These are phyloP conservation scores for Psilopogon haemacephalus DNA, from an alignment of 2,113 vertebrate species.

Conservation along the genomic window DNA sequence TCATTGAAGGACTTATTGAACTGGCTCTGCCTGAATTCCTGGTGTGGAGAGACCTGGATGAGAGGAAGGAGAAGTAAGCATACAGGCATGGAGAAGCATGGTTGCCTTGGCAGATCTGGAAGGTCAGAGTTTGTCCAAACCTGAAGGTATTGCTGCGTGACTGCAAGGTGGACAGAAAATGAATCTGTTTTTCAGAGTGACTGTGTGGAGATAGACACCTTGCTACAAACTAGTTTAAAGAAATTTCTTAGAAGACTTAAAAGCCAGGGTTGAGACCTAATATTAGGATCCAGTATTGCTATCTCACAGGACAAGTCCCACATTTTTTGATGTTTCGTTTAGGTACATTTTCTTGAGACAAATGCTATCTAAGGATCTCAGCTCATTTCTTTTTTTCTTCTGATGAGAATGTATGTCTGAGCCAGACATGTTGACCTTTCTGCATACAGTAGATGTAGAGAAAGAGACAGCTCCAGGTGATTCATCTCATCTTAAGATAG, in stretches of 20 bases:
- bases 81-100: not conserved
- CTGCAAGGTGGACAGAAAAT: not conserved
- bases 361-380: not conserved
- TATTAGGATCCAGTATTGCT: not conserved
- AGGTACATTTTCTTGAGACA: not conserved
- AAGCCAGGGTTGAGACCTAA: not conserved
- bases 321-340: not conserved
- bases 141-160: not conserved
- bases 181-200: not conserved
- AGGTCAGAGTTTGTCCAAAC: constrained; percentile 16
- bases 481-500: constrained; percentile 33
- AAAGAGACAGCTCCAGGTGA: constrained; percentile 32
- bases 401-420: not conserved
- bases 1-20: constrained; percentile 14
- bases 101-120: not conserved
- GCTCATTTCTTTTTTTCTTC: not conserved
- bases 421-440: not conserved
- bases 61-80: not conserved
- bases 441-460: not conserved
- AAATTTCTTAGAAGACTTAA: not conserved
- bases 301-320: not conserved
- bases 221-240: not conserved
- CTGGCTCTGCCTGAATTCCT: constrained; percentile 10
- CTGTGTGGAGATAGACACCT: not conserved
- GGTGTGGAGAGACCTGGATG: not conserved